Conservation (phyloP, 2,888 invertebrate genomes). For the Actias luna region DNA sequence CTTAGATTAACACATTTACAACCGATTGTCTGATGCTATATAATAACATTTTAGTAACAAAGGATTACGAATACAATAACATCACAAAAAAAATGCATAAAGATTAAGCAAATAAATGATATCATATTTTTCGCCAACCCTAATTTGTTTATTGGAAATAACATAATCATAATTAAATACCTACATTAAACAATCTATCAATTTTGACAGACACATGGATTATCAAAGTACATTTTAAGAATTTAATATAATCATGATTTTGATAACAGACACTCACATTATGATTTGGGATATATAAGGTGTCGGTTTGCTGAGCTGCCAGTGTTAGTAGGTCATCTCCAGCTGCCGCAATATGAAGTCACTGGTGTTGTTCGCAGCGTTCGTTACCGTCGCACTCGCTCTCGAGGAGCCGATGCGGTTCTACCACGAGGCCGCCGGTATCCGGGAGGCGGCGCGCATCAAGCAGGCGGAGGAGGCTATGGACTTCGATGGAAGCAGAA, state of each 20-base stretch:
- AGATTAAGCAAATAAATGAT: too few relatives aligned
- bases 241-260: background rate
- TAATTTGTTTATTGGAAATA: too few relatives aligned
- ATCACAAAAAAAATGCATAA: too few relatives aligned
- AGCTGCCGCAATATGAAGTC: background rate
- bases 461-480: constrained; percentile 30
- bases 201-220: constrained; percentile 1
- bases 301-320: background rate
- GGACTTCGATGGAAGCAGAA: constrained; percentile 34
- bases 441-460: constrained; percentile 32
- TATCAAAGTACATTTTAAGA: background rate
- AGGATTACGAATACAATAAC: too few relatives aligned
- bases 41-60: too few relatives aligned
- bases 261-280: background rate
- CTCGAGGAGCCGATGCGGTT: background rate
- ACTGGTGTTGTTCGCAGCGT: background rate
- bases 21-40: too few relatives aligned
- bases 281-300: background rate
- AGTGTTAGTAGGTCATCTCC: background rate
- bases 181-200: background rate
- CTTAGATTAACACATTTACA: too few relatives aligned
- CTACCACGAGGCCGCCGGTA: constrained; percentile 37
- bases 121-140: background rate
- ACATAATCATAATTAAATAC: background rate
- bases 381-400: background rate